Conservation (phyloP, 2,888 invertebrate species). For the Thelaira solivaga region DNA sequence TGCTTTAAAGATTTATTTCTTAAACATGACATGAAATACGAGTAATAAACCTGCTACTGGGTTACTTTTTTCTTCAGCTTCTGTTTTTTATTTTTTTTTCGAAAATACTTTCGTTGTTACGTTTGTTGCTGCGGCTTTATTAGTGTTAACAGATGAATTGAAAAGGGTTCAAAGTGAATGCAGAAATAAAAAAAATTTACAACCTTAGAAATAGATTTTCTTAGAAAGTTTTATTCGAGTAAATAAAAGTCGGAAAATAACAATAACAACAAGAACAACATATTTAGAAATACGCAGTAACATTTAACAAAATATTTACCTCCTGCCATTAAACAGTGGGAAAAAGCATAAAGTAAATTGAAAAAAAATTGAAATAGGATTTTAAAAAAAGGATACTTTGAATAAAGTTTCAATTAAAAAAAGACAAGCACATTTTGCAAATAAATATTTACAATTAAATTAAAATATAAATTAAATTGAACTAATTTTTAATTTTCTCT, state of each 20-base stretch:
- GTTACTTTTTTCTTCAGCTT: conserved; percentile 11
- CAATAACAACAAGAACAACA: conserved; percentile 1
- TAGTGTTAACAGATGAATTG: conserved; percentile 54
- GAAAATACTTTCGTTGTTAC: conserved; percentile 8
- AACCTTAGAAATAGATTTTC: conserved; percentile 14
- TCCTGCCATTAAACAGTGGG: too few species aligned
- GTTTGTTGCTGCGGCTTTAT: conserved; percentile 12
- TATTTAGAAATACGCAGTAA: background rate
- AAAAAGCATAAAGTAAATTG: background rate
- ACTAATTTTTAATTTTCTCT: too few species aligned
- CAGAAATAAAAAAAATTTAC: conserved; percentile 37
- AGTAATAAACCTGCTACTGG: conserved; percentile 47
- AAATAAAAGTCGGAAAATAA: conserved; percentile 5
- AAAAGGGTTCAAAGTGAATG: conserved; percentile 53
- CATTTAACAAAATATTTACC: background rate
- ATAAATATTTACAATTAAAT: too few species aligned
- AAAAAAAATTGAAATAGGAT: background rate
- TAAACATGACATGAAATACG: conserved; percentile 17
- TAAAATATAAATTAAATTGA: too few species aligned
- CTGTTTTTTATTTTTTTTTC: too few species aligned
- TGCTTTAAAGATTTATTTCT: conserved; percentile 39
- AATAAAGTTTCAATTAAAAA: too few species aligned
- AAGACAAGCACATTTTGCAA: too few species aligned
- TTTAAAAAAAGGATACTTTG: too few species aligned
- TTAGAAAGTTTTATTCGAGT: conserved; percentile 21